phyloP scores from a whole-genome alignment of 2,888 invertebrate species.

The Linyphia triangularis region DNA sequence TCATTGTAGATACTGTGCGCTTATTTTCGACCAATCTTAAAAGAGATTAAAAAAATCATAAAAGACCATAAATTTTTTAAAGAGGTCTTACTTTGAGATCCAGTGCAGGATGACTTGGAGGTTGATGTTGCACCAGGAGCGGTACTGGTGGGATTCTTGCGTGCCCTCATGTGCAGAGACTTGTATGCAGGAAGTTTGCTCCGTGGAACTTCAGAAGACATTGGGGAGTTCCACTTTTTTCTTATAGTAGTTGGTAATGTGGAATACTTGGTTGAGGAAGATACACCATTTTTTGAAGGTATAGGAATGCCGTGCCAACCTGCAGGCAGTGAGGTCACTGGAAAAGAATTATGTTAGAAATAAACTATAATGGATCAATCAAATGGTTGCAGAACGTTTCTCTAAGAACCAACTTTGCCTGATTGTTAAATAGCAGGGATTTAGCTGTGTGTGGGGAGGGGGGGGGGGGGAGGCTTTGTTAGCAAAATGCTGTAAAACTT shows the following conservation, averaged over 20 bases:
- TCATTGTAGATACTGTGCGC: background rate
- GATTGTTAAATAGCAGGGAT: too few species aligned
- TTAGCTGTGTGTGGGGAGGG: too few species aligned
- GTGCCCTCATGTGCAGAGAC: conserved; percentile 22
- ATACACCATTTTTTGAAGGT: conserved; percentile 20
- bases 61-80: too few species aligned
- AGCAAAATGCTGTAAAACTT: too few species aligned
- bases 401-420: too few species aligned
- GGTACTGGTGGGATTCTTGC: conserved; percentile 26
- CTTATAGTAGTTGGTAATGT: conserved; percentile 50
- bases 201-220: conserved; percentile 48
- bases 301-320: conserved; percentile 71
- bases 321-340: conserved; percentile 69
- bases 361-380: too few species aligned
- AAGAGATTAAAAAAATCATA: background rate
- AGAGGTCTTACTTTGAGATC: conserved; percentile 45
- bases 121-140: background rate
- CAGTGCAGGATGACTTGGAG: conserved; percentile 11
- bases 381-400: too few species aligned
- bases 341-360: conserved; percentile 5
- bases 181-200: conserved; percentile 67
- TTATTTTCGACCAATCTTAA: background rate
- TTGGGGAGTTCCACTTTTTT: conserved; percentile 67
- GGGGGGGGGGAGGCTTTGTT: too few species aligned
- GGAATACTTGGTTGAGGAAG: background rate